Conservation (phyloP, 2,888 invertebrate genomes). For the Drosophila algonquin region DNA sequence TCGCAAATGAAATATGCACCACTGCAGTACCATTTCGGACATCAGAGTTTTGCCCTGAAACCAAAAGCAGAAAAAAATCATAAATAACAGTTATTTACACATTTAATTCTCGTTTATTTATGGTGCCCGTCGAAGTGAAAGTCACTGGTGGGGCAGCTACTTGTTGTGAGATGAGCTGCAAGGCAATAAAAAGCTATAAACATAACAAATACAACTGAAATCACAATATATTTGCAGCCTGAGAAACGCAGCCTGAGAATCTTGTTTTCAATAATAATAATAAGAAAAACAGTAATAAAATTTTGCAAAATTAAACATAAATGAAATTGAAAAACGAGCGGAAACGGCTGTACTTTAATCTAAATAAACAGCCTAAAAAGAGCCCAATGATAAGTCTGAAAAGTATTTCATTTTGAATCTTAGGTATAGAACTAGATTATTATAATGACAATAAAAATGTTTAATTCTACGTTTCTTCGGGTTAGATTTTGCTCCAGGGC, state of each 20-base stretch:
- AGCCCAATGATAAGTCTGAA: too few relatives aligned
- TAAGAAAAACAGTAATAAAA: background rate
- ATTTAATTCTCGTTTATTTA: conserved; percentile 38
- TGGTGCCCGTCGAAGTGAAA: conserved; percentile 13
- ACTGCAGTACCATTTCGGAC: conserved; percentile 66
- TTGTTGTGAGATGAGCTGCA: background rate
- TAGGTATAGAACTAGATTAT: too few relatives aligned
- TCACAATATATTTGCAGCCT: background rate
- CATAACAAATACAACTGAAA: background rate
- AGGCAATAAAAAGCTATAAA: background rate
- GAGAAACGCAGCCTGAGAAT: too few relatives aligned
- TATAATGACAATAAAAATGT: too few relatives aligned
- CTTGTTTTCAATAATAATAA: background rate
- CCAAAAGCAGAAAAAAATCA: conserved; percentile 23
- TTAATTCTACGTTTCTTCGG: too few relatives aligned
- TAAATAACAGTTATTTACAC: conserved; percentile 59
- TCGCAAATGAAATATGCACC: conserved; percentile 64
- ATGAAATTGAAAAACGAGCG: too few relatives aligned
- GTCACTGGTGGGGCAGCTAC: background rate
- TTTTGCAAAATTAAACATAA: too few relatives aligned
- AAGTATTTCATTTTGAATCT: too few relatives aligned
- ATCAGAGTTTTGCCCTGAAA: conserved; percentile 36
- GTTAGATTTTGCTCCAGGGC: background rate
- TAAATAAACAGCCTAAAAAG: too few relatives aligned
- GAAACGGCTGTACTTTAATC: too few relatives aligned